Conservation (phyloP, 2,113 vertebrate species). For the Lonchura striata region DNA sequence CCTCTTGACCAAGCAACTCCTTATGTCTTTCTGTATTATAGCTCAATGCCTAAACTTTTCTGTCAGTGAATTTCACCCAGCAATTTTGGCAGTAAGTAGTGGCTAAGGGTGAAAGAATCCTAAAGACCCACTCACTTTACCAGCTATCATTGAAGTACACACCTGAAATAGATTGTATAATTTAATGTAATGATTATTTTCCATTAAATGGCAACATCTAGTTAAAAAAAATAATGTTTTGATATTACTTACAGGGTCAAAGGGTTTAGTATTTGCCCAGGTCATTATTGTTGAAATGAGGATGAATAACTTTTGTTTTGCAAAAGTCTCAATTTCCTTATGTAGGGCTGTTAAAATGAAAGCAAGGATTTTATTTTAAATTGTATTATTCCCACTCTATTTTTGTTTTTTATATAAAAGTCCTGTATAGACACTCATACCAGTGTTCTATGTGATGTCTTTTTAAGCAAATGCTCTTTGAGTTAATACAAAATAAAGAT, state of each 20-base stretch:
- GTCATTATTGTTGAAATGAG: slow-evolving; percentile 92
- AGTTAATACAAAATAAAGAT: background rate
- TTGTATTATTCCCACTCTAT: background rate
- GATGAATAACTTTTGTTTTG: slow-evolving; percentile 83
- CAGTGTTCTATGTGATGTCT: background rate
- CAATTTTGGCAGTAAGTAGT: background rate
- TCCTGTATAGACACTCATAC: background rate
- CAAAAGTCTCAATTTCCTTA: slow-evolving; percentile 71
- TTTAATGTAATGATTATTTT: background rate
- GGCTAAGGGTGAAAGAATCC: background rate
- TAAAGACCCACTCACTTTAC: background rate
- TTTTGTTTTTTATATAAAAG: background rate
- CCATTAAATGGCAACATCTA: background rate
- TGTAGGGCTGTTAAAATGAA: slow-evolving; percentile 77
- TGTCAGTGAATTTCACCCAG: background rate
- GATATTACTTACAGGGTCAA: slow-evolving; percentile 79
- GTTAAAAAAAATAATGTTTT: background rate
- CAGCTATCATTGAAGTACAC: background rate
- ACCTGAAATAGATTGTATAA: background rate
- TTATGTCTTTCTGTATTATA: background rate
- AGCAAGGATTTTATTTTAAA: background rate
- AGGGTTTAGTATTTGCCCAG: slow-evolving; percentile 82
- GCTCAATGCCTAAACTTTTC: background rate
- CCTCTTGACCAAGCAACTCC: background rate
- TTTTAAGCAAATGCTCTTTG: background rate